Evolutionary conservation across 2,113 vertebrate species (phyloP).

Genomic region (cattle (Bos taurus)): ARS-UCD2.0 NC_037340.1:63506001-63506500

Average conservation of each 20-base stretch:
- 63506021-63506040: background rate
- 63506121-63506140: background rate
- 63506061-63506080: background rate
- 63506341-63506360: background rate
- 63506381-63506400: background rate
- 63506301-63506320: constrained; percentile 12
- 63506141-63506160: constrained; percentile 6
- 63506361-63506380: background rate
- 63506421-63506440: too few relatives aligned
- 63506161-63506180: background rate
- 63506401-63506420: too few relatives aligned
- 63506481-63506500: too few relatives aligned
- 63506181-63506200: background rate
- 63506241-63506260: background rate
- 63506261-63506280: background rate
- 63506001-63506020: background rate
- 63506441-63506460: accelerated
- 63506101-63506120: constrained; percentile 10
- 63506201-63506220: background rate
- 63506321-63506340: background rate
- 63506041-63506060: constrained; percentile 34
- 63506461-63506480: too few relatives aligned
- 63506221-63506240: background rate
- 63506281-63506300: constrained; percentile 1
- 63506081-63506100: background rate